Conservation (phyloP, 2,888 invertebrate species). For the Hydriomena furcata region DNA sequence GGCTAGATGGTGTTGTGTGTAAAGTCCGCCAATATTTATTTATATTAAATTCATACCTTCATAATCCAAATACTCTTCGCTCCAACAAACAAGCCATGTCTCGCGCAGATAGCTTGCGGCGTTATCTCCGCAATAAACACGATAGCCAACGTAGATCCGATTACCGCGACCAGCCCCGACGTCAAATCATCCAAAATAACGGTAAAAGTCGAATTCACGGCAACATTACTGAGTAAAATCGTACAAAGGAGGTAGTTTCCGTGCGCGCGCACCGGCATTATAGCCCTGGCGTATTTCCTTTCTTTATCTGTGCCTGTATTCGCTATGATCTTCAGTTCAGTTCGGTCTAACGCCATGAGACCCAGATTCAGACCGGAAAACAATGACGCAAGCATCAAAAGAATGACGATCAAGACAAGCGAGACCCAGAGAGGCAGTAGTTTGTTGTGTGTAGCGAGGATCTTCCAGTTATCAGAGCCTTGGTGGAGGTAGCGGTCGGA, state of each 20-base stretch:
- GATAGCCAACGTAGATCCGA: conserved; percentile 95
- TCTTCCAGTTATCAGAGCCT: conserved; percentile 85
- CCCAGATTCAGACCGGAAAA: conserved; percentile 99
- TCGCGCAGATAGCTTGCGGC: conserved; percentile 97
- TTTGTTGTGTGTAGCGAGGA: conserved; percentile 87
- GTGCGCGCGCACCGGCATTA: conserved; percentile 95
- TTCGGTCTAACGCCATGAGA: conserved; percentile 97
- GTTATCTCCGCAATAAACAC: conserved; percentile 99
- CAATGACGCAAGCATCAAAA: conserved; percentile 94
- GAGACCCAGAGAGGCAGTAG: conserved; percentile 91
- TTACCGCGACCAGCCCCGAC: conserved; percentile 94
- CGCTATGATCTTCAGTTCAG: conserved; percentile 96
- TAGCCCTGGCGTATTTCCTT: conserved; percentile 92
- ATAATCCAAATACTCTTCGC: conserved; percentile 98
- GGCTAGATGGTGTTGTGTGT: too few species aligned
- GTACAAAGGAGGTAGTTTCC: conserved; percentile 97
- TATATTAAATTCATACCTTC: conserved; percentile 74
- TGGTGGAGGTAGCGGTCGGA: conserved; percentile 84
- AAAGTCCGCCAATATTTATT: too few species aligned
- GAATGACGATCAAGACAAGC: conserved; percentile 87
- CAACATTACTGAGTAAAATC: conserved; percentile 92
- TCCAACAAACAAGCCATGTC: conserved; percentile 96
- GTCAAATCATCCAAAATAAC: conserved; percentile 97
- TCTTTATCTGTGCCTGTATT: conserved; percentile 95
- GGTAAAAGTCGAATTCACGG: conserved; percentile 98